These are phyloP conservation scores for Boleophthalmus pectinirostris DNA, from an alignment of 2,113 vertebrate genomes.

Conservation along the genomic window DNA sequence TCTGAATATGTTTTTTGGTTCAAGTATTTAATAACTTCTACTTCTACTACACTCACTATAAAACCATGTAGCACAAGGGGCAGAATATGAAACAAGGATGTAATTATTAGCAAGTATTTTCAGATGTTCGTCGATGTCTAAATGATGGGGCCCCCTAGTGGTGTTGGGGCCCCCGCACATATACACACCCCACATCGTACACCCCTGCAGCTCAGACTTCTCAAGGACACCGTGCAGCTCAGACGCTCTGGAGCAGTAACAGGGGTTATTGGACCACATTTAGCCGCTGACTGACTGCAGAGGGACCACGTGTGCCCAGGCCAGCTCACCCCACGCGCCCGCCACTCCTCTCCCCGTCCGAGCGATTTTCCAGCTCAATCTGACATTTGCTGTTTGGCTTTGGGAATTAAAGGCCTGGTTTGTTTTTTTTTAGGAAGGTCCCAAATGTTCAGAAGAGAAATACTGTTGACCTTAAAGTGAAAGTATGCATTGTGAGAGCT, in stretches of 20 bases:
- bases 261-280: constrained; percentile 57
- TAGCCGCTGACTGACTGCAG: constrained; percentile 52
- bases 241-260: constrained; percentile 45
- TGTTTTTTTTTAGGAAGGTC: constrained; percentile 41
- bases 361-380: constrained; percentile 39
- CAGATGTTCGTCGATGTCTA: too few relatives aligned
- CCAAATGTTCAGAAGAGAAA: constrained; percentile 1
- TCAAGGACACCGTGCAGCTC: constrained; percentile 62
- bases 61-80: too few relatives aligned
- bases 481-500: not conserved
- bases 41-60: too few relatives aligned
- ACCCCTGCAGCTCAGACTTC: constrained; percentile 34
- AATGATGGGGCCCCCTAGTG: too few relatives aligned
- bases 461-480: constrained; percentile 4
- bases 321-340: constrained; percentile 52
- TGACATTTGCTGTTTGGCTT: constrained; percentile 59
- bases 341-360: constrained; percentile 44
- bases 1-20: too few relatives aligned
- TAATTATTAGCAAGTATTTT: too few relatives aligned
- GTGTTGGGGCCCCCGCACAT: too few relatives aligned
- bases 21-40: too few relatives aligned
- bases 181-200: too few relatives aligned
- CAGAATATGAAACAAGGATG: too few relatives aligned
- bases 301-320: constrained; percentile 46
- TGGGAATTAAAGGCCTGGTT: constrained; percentile 40